A percentile compares a stretch with the other conserved stretches of the same genome.
Conservation (phyloP, 2,797 vertebrate genomes). For the Argya squamiceps region DNA sequence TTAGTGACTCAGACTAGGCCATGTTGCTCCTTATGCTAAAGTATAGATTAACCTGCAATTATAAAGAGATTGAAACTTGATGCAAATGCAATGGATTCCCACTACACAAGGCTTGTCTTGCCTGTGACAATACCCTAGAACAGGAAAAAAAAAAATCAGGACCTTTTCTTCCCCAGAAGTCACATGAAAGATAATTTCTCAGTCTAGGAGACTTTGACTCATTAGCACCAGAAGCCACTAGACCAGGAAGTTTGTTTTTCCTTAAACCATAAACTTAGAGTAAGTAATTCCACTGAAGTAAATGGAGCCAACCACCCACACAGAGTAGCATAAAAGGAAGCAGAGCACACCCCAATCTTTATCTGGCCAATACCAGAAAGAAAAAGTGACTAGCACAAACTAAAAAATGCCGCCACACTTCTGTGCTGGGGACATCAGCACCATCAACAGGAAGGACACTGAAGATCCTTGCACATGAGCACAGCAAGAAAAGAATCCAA, state of each 20-base stretch:
- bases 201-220: background rate
- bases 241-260: conserved; percentile 11
- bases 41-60: background rate
- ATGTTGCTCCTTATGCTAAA: background rate
- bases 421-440: background rate
- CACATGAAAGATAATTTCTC: background rate
- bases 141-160: background rate
- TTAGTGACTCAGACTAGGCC: background rate
- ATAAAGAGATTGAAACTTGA: background rate
- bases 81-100: background rate
- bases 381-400: background rate
- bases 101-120: background rate
- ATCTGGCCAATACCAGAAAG: background rate
- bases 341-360: background rate
- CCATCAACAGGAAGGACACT: background rate
- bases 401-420: background rate
- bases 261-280: background rate
- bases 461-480: background rate
- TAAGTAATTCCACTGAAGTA: conserved; percentile 4
- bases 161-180: background rate
- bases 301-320: background rate
- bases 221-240: background rate
- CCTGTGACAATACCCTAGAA: background rate
- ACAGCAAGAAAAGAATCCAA: background rate
- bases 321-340: background rate